Evolutionary conservation across 1,140 invertebrate genomes (phyloP), one percentile per base, ranked within the genome.

Genomic region (Stratiolaelaps scimitus): DNA sequence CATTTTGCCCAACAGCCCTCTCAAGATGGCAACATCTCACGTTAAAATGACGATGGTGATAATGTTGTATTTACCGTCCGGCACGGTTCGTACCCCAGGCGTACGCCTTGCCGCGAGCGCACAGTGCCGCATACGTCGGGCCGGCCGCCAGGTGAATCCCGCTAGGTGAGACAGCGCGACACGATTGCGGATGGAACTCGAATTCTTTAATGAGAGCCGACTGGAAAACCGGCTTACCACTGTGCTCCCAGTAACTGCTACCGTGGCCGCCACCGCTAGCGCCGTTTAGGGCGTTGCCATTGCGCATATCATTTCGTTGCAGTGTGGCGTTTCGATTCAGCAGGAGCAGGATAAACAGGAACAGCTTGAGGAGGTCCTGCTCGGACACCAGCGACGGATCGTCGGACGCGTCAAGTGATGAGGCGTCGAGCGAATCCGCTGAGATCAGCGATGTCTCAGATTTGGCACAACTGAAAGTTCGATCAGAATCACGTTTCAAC

Each of bases 181-280:
- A 17, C 4, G 53, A 26, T 26, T 60, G 53, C 13, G 53, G 53
- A 40, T 46, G 67, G 26, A 68, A 68, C 30, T 68, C 34, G 34
- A 47, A 67, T 17, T 40, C 67, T 48, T 45, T 43, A n/a, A 44
- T 47, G 4, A 46, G 17, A 45, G 23, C 43, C 34, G 26, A 44
- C 65, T 65, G 74, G 66, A 67, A 67, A 67, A 64, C 34, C 10
- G 34, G 34, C 10, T 40, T 40, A 40, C 10, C 10, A 40, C 10
- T 40, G 10, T 40, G 34, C 10, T 40, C 34, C 34, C 34, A 40
- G 34, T 40, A 6, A 40, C 10, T 40, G 10, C 34, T 40, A n/a
- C n/a, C n/a, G 10, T 40, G 34, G 5, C 34, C 34, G 4, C 80
- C 81, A 67, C 80, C 80, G 17, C 85, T 72, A 65, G 77, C 73